Evolutionary conservation across 2,888 invertebrate genomes (phyloP).

Genomic region (Tipula unca): DNA sequence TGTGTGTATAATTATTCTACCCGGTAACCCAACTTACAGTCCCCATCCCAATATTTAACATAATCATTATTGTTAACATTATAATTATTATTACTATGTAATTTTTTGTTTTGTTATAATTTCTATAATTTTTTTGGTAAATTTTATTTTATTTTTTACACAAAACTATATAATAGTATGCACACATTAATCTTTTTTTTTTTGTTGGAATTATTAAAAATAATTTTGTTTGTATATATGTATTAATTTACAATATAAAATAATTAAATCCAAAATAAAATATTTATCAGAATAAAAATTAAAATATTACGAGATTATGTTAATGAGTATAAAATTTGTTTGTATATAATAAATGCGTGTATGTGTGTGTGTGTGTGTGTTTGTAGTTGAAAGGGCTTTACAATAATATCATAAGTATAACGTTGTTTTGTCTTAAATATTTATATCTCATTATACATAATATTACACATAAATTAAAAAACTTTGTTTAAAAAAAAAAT

Average conservation of each 20-base stretch:
- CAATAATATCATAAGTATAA: background rate
- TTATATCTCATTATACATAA: background rate
- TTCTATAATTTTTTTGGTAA: background rate
- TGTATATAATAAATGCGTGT: background rate
- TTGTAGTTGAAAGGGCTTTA: background rate
- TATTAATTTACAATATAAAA: background rate
- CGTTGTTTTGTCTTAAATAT: background rate
- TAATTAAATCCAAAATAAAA: background rate
- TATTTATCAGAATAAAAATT: background rate
- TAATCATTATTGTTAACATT: background rate
- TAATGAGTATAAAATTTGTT: conserved; percentile 1
- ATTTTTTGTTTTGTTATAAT: background rate
- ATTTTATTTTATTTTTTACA: background rate
- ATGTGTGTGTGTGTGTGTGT: background rate
- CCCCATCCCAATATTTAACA: background rate
- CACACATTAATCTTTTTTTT: background rate
- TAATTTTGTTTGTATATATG: background rate
- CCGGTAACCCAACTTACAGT: background rate
- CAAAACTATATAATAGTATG: conserved; percentile 2
- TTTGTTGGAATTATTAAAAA: background rate
- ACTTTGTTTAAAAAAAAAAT: background rate
- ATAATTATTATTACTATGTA: background rate
- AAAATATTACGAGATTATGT: background rate
- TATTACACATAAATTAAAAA: background rate
- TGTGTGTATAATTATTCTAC: too few species aligned